Percentiles rank a stretch among this genome's conserved stretches.
Conservation (phyloP, 2,113 vertebrate species). For the Odocoileus virginianus region DNA sequence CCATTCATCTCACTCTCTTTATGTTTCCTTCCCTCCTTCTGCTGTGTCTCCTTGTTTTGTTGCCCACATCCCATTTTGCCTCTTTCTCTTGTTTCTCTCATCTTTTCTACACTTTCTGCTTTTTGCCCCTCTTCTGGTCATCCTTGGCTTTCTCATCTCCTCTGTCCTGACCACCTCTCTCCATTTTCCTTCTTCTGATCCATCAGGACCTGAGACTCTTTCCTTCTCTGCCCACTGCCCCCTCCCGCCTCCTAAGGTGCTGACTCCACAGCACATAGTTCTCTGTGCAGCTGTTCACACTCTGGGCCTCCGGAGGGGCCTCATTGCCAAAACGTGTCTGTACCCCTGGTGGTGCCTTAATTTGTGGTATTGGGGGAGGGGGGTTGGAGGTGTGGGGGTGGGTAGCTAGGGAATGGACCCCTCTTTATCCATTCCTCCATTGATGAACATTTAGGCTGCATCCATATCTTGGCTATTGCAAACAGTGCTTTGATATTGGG, state of each 20-base stretch:
- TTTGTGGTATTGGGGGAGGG: background rate
- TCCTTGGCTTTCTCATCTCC: background rate
- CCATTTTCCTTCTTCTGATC: background rate
- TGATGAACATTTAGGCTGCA: background rate
- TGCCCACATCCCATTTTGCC: background rate
- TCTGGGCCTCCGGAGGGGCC: background rate
- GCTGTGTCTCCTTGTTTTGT: background rate
- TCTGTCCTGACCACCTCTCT: background rate
- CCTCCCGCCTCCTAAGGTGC: constrained; percentile 49
- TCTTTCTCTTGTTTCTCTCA: background rate
- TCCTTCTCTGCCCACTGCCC: background rate
- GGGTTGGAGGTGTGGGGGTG: background rate
- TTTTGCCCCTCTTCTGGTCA: accelerated
- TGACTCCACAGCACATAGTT: constrained; percentile 1
- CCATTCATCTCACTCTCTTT: accelerated
- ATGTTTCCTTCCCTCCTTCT: background rate
- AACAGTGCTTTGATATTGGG: background rate
- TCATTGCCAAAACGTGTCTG: constrained; percentile 58
- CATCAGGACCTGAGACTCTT: background rate
- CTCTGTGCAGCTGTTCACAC: background rate
- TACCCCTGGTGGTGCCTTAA: constrained; percentile 56
- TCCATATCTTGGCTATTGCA: background rate
- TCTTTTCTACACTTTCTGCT: background rate
- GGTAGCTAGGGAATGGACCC: background rate
- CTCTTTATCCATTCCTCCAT: background rate